Conservation (phyloP, 1,140 invertebrate genomes). For the Drosophila burlai region DNA sequence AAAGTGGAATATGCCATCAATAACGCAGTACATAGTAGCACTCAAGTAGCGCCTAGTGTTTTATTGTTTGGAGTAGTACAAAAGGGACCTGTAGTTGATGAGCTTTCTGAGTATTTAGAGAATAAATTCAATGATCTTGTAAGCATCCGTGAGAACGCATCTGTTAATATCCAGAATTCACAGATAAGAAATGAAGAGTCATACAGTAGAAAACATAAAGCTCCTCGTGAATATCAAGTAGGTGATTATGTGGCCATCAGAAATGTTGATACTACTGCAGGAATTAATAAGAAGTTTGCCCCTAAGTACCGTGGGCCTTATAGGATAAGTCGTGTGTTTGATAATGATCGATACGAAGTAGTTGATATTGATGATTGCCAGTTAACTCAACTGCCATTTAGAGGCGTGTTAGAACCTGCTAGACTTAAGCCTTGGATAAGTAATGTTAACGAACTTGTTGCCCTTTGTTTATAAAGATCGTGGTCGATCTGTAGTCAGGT, state of each 20-base stretch:
- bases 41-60: too few relatives aligned
- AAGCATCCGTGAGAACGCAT: too few relatives aligned
- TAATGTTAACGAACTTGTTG: not conserved
- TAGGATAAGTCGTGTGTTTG: not conserved
- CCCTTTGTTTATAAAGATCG: not conserved
- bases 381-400: constrained; percentile 1
- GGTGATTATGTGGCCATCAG: constrained; percentile 4
- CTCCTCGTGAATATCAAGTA: not conserved
- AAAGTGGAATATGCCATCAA: too few relatives aligned
- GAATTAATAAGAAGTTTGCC: constrained; percentile 6
- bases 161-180: too few relatives aligned
- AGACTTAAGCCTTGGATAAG: not conserved
- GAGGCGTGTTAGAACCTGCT: not conserved
- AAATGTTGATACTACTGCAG: not conserved
- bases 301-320: not conserved
- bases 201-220: not conserved
- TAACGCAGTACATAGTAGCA: too few relatives aligned
- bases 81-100: too few relatives aligned
- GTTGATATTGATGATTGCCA: constrained; percentile 7
- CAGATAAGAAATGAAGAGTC: too few relatives aligned
- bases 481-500: too few relatives aligned
- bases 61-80: too few relatives aligned
- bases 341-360: not conserved
- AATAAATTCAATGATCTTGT: too few relatives aligned
- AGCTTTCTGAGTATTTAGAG: too few relatives aligned